phyloP scores from a whole-genome alignment of 1,140 invertebrate genomes.

The Drosophila parabipectinata region DNA sequence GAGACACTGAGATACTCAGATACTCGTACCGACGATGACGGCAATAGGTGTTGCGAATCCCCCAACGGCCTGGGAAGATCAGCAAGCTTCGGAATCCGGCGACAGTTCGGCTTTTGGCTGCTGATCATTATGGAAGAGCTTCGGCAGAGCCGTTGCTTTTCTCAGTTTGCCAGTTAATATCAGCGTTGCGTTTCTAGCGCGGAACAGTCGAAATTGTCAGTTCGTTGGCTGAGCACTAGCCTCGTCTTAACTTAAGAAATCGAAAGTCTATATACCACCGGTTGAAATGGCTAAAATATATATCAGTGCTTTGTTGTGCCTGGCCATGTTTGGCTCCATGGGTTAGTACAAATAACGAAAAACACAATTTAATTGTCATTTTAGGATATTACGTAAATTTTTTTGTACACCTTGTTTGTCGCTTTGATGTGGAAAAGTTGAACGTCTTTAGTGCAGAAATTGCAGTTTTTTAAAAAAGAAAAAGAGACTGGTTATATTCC shows the following conservation, averaged over 20 bases:
- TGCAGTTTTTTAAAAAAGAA: no score
- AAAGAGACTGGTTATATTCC: no score
- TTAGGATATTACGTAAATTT: neutral
- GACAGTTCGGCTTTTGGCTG: constrained; percentile 27
- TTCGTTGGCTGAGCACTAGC: constrained; percentile 67
- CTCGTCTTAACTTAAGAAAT: constrained; percentile 15
- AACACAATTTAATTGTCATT: neutral
- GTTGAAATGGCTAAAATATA: constrained; percentile 71
- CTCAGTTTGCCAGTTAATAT: constrained; percentile 69
- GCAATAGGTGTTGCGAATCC: constrained; percentile 59
- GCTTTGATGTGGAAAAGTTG: neutral
- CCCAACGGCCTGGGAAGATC: constrained; percentile 56
- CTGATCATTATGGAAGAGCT: constrained; percentile 26
- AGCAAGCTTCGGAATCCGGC: constrained; percentile 29
- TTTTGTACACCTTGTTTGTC: neutral
- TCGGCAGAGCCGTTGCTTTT: constrained; percentile 32
- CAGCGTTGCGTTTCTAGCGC: constrained; percentile 70
- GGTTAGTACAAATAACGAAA: constrained; percentile 64
- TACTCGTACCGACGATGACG: neutral
- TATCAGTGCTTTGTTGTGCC: constrained; percentile 75
- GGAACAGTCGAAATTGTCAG: constrained; percentile 79
- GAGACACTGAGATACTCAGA: neutral
- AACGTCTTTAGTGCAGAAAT: neutral
- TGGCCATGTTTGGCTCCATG: constrained; percentile 80
- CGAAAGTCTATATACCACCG: constrained; percentile 29